Conservation (phyloP, 2,797 vertebrate genomes). For the Chaenodraco wilsoni region DNA sequence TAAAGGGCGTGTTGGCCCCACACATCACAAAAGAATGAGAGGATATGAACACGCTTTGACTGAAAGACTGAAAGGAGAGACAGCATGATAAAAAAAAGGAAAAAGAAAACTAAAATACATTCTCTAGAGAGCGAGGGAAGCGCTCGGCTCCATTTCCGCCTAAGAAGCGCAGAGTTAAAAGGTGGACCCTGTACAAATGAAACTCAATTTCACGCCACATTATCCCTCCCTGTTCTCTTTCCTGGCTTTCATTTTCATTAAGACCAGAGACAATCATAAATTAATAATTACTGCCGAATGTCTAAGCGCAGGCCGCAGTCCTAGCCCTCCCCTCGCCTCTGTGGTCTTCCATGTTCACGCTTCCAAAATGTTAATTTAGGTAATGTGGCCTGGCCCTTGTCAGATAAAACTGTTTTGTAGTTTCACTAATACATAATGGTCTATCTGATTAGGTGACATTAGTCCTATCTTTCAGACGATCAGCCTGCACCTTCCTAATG, state of each 20-base stretch:
- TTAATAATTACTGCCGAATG: conserved; percentile 99
- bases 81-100: conserved; percentile 22
- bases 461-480: conserved; percentile 95
- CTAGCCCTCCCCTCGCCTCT: conserved; percentile 89
- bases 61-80: conserved; percentile 60
- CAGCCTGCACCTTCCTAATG: conserved; percentile 87
- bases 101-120: conserved; percentile 47
- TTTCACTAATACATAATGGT: conserved; percentile 98
- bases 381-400: conserved; percentile 96
- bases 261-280: conserved; percentile 99
- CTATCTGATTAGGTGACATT: conserved; percentile 98
- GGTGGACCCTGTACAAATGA: conserved; percentile 96
- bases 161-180: conserved; percentile 91
- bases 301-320: conserved; percentile 94
- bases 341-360: conserved; percentile 94
- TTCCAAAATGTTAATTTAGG: conserved; percentile 99
- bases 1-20: conserved; percentile 72
- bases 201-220: conserved; percentile 99
- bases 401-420: conserved; percentile 95
- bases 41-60: conserved; percentile 69
- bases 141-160: conserved; percentile 88
- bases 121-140: conserved; percentile 55
- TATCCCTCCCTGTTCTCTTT: conserved; percentile 99
- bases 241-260: conserved; percentile 99
- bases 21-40: conserved; percentile 77